Evolutionary conservation across 1,140 invertebrate species (phyloP).

Genomic region (Trinorchestia longiramus): DNA sequence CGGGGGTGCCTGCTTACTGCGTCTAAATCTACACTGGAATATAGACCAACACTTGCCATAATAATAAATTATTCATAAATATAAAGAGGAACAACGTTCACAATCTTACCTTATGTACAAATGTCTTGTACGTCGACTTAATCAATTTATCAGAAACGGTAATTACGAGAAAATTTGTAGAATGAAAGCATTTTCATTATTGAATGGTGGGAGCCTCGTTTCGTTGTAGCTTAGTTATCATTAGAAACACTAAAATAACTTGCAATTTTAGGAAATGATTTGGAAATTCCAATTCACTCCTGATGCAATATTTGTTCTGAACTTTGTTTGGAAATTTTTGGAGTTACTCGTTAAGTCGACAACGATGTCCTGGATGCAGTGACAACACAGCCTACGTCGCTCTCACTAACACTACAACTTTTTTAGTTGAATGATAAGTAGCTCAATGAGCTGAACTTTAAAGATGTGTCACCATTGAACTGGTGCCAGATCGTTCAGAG

Average conservation of each 20-base stretch:
- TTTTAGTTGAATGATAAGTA: too few species aligned
- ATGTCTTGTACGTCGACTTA: not conserved
- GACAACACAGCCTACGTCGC: too few species aligned
- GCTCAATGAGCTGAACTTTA: too few species aligned
- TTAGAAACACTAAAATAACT: not conserved
- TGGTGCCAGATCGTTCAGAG: too few species aligned
- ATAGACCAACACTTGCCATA: not conserved
- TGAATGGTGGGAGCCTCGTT: not conserved
- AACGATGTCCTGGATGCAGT: too few species aligned
- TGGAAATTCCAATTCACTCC: not conserved
- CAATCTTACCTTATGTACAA: constrained; percentile 15
- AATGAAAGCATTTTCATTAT: too few species aligned
- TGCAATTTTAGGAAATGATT: not conserved
- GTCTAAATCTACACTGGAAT: not conserved
- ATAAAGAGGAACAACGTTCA: constrained; percentile 2
- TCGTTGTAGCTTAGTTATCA: not conserved
- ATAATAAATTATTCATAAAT: constrained; percentile 38
- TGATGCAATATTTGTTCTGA: not conserved
- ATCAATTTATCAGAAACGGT: not conserved
- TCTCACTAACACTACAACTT: too few species aligned
- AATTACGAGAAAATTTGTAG: not conserved
- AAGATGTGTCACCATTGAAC: too few species aligned
- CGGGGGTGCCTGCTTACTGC: not conserved
- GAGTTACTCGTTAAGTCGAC: too few species aligned
- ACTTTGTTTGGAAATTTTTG: too few species aligned